These are phyloP conservation scores for Phanerotoma sp. DNA, from an alignment of 2,888 invertebrate genomes.

Conservation along the genomic window DNA sequence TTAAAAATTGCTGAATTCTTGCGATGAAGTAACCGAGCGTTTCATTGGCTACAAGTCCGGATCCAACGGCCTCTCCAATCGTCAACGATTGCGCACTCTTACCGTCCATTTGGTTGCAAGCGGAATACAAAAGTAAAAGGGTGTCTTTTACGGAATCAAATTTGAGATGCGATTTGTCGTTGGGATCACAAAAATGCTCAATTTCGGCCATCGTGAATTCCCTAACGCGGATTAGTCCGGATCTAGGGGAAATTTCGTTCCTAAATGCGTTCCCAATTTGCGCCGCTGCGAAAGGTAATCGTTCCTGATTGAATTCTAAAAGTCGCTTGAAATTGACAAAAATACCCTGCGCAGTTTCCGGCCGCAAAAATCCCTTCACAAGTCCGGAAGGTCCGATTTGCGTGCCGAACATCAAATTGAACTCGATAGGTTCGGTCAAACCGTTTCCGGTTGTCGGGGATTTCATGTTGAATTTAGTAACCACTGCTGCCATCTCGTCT, in stretches of 20 bases:
- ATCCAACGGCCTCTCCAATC: constrained; percentile 87
- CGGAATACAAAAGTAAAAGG: constrained; percentile 84
- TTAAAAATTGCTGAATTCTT: constrained; percentile 85
- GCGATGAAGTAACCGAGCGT: constrained; percentile 98
- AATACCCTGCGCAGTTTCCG: constrained; percentile 99
- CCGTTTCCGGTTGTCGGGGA: constrained; percentile 96
- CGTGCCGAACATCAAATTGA: constrained; percentile 99
- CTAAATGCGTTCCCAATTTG: constrained; percentile 99
- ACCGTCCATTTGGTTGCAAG: constrained; percentile 97
- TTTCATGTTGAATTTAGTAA: constrained; percentile 88
- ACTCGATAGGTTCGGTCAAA: constrained; percentile 92
- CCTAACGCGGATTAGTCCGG: constrained; percentile 91
- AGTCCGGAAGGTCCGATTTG: constrained; percentile 96
- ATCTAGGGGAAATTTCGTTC: constrained; percentile 98
- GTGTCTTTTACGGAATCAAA: constrained; percentile 78
- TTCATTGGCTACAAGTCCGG: constrained; percentile 90
- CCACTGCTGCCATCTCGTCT: constrained; percentile 82
- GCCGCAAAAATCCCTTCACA: constrained; percentile 91
- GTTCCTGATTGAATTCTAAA: constrained; percentile 95
- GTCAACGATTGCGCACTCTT: constrained; percentile 74
- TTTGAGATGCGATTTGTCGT: constrained; percentile 84
- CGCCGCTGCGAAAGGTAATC: constrained; percentile 95
- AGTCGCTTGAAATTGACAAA: constrained; percentile 99
- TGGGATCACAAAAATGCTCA: constrained; percentile 97
- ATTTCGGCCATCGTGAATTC: constrained; percentile 99